These are phyloP conservation scores for Batillaria attramentaria DNA, from an alignment of 1,140 invertebrate species.

Conservation along the genomic window DNA sequence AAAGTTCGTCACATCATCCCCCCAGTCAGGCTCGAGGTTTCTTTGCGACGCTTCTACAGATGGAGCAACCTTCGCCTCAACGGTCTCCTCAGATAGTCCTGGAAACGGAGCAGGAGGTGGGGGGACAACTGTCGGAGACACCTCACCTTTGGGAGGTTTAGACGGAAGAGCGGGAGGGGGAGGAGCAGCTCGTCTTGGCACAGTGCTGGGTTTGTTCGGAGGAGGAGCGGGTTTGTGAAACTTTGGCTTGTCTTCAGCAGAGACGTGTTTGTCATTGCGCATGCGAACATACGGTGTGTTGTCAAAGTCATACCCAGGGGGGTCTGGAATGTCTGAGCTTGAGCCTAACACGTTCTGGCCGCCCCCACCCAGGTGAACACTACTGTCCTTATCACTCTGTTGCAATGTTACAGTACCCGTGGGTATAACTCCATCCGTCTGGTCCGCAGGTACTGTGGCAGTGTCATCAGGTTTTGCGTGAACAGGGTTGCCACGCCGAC, in stretches of 20 bases:
- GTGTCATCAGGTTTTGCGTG: not conserved
- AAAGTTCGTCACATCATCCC: not conserved
- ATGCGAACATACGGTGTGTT: not conserved
- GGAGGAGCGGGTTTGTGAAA: slow-evolving; percentile 29
- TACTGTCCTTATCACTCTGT: no score
- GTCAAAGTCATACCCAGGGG: not conserved
- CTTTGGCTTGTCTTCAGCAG: slow-evolving; percentile 1
- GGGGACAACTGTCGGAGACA: not conserved
- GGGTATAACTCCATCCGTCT: no score
- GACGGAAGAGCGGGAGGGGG: slow-evolving; percentile 31
- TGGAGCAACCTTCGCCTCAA: not conserved
- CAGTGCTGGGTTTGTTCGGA: slow-evolving; percentile 41
- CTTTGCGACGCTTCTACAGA: not conserved
- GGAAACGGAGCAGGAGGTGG: slow-evolving; percentile 7
- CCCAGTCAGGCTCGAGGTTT: not conserved
- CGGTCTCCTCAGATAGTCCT: not conserved
- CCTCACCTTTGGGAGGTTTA: not conserved
- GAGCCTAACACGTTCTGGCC: no score
- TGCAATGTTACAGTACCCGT: no score
- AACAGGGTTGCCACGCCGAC: not conserved
- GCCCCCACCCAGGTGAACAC: no score
- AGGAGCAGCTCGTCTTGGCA: slow-evolving; percentile 34
- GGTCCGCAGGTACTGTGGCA: no score
- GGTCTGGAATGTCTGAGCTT: slow-evolving; percentile 6
- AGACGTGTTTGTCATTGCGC: slow-evolving; percentile 5